These are phyloP conservation scores for Xenopus petersii DNA, from an alignment of 2,797 vertebrate genomes.

Conservation along the genomic window DNA sequence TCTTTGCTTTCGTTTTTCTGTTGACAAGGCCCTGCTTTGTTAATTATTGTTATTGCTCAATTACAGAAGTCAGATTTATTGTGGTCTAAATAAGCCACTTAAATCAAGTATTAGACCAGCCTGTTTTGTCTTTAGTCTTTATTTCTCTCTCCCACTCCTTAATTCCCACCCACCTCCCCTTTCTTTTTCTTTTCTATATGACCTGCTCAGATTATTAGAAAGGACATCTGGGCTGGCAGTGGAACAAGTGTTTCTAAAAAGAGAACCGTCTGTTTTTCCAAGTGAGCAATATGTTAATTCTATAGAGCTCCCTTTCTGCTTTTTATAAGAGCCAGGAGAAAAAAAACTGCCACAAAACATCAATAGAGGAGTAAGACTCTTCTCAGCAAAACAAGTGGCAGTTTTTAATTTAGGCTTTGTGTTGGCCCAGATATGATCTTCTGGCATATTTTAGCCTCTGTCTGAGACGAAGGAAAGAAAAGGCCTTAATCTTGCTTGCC, in stretches of 20 bases:
- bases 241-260: slow-evolving; percentile 66
- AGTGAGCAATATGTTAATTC: slow-evolving; percentile 65
- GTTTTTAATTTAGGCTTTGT: slow-evolving; percentile 62
- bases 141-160: slow-evolving; percentile 6
- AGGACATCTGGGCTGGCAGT: slow-evolving; percentile 66
- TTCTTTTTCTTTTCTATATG: slow-evolving; percentile 57
- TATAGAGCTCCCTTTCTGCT: slow-evolving; percentile 53
- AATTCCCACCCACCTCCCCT: slow-evolving; percentile 10
- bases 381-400: slow-evolving; percentile 59
- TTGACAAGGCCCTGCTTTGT: slow-evolving; percentile 27
- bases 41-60: slow-evolving; percentile 53
- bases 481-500: slow-evolving; percentile 55
- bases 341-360: slow-evolving; percentile 56
- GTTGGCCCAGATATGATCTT: slow-evolving; percentile 58
- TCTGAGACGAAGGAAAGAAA: slow-evolving; percentile 51
- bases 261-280: slow-evolving; percentile 61
- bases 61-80: slow-evolving; percentile 36
- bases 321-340: slow-evolving; percentile 42
- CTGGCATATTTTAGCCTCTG: slow-evolving; percentile 59
- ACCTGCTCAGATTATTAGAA: slow-evolving; percentile 67
- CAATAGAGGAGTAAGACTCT: slow-evolving; percentile 55
- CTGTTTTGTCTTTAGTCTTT: slow-evolving; percentile 26
- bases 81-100: slow-evolving; percentile 27
- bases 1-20: background rate
- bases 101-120: slow-evolving; percentile 32